A percentile compares a stretch with the other conserved stretches of the same genome.
phyloP scores from a whole-genome alignment of 2,888 invertebrate species.

The Caenorhabditis imperialis region DNA sequence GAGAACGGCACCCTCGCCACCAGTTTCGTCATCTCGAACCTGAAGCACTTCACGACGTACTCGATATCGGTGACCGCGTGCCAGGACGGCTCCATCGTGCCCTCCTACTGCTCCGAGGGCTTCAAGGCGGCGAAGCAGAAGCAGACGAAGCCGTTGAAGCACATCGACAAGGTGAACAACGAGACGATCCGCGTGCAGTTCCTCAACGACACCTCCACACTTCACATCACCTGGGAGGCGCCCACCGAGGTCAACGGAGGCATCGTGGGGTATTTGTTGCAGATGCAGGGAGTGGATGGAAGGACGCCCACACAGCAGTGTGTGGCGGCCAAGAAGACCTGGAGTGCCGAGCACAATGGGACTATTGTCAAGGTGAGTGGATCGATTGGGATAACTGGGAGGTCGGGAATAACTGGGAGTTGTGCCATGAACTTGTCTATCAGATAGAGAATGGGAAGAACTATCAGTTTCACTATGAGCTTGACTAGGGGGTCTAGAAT shows the following conservation, averaged over 20 bases:
- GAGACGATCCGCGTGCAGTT: conserved; percentile 35
- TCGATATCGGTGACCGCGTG: conserved; percentile 69
- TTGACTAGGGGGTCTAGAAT: too few species aligned
- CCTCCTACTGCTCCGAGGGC: conserved; percentile 53
- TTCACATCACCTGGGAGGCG: conserved; percentile 82
- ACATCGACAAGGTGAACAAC: conserved; percentile 44
- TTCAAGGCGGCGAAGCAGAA: conserved; percentile 23
- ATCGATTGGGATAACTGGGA: too few species aligned
- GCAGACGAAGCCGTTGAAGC: conserved; percentile 16
- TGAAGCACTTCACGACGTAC: conserved; percentile 71
- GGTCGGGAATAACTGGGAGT: too few species aligned
- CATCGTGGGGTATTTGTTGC: conserved; percentile 30
- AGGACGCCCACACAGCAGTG: neutral
- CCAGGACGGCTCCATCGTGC: conserved; percentile 61
- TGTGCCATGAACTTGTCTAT: too few species aligned
- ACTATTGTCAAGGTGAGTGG: too few species aligned
- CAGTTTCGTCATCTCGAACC: conserved; percentile 53
- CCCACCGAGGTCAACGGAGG: conserved; percentile 87
- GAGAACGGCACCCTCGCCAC: conserved; percentile 42
- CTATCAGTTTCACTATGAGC: too few species aligned
- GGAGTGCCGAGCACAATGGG: conserved; percentile 24
- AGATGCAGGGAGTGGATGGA: neutral
- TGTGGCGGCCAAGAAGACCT: conserved; percentile 1
- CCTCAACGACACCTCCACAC: conserved; percentile 22
- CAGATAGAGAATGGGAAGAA: too few species aligned